phyloP scores from a whole-genome alignment of 1,140 invertebrate species.

The Augochlora pura region DNA sequence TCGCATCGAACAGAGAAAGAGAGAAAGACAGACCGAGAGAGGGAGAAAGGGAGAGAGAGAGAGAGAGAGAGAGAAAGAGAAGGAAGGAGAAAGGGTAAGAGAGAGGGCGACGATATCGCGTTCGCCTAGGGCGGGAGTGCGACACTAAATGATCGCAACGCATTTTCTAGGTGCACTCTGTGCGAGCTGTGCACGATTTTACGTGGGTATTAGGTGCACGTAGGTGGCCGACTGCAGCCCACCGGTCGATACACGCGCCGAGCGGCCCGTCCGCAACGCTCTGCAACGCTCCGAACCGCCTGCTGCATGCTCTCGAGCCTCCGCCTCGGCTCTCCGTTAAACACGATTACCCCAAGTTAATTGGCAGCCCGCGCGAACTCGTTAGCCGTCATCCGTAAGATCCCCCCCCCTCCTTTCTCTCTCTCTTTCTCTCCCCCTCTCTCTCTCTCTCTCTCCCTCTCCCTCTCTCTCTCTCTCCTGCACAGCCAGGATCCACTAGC shows the following conservation, averaged over 20 bases:
- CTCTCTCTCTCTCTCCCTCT: conserved; percentile 34
- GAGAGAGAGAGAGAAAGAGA: neutral
- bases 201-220: conserved; percentile 47
- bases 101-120: conserved; percentile 39
- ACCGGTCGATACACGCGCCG: conserved; percentile 50
- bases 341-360: conserved; percentile 71
- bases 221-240: conserved; percentile 46
- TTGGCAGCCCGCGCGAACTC: conserved; percentile 69
- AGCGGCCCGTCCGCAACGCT: neutral
- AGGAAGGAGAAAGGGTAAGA: neutral
- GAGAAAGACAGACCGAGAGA: neutral
- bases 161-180: conserved; percentile 38
- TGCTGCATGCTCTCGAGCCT: too few species aligned
- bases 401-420: conserved; percentile 14
- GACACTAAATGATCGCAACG: conserved; percentile 36
- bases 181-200: conserved; percentile 26
- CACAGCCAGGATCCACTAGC: conserved; percentile 3
- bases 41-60: conserved; percentile 5
- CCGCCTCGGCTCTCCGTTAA: conserved; percentile 57
- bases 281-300: too few species aligned
- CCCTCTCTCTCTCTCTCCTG: conserved; percentile 18
- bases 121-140: conserved; percentile 26
- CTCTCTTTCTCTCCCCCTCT: conserved; percentile 28
- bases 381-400: conserved; percentile 64
- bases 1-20: conserved; percentile 48